Base-by-base conservation (phyloP, 1,140 invertebrate species). In the Maconellicoccus hirsutus region DNA sequence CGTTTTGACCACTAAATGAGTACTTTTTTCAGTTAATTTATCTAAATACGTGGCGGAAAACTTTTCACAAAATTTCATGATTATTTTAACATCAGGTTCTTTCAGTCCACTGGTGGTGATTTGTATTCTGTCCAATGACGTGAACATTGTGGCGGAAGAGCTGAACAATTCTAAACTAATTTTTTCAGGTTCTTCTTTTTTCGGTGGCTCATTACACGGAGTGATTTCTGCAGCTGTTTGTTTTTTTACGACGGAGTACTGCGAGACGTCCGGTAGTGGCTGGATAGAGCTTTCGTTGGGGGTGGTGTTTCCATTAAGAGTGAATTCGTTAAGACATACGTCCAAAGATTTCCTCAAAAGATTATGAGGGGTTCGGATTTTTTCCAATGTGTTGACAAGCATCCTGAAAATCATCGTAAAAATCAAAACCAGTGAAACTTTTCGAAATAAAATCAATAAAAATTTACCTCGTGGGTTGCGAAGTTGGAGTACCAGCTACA, bases 11-110 rank as follows among this genome's bases (percentile, higher is more conserved):
- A 66, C 21, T 22, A 66, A 23, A 66, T 66, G 61, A 19, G 22
- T 66, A 26, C 61, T 66, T 66, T 66, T 66, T 23, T 66, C 61
- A 25, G 19, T 66, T 22, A 66, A 8, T 16, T 26, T 23, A 66
- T 66, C 61, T 2, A 25, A 3, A 23, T 25, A 26, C 1, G 22
- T 25, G 8, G 61, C 61, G 22, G 10, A 22, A 16, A 66, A 66
- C 10, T 26, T 23, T 8, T 26, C 61, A 16, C 61, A 66, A 22
- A 66, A 66, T 66, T 26, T 8, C 16, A 1, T 66, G 7, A 66
- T 26, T 19, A 66, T 23, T 66, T 23, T 4, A 25, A 66, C 3
- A 26, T 66, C 61, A 26, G 21, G 22, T 12, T 66, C 61, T 66
- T 66, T 66, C 4, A 66, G 16, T 16, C 61, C 61, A 16, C 22